phyloP scores from a whole-genome alignment of 2,888 invertebrate species.

The Horisme vitalbata region DNA sequence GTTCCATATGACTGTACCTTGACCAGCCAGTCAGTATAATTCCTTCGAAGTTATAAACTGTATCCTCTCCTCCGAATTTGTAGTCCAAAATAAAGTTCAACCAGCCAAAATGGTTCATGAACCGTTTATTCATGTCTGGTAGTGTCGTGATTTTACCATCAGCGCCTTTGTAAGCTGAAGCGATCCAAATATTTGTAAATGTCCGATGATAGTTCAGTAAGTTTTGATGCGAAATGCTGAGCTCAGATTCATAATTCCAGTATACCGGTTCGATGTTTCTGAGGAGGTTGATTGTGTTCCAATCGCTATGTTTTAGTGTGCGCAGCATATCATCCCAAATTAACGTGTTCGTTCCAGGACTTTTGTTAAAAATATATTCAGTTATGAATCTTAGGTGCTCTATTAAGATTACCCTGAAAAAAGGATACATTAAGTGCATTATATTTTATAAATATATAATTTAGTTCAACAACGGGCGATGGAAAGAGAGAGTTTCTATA shows the following conservation, averaged over 20 bases:
- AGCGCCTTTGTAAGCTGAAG: slow-evolving; percentile 93
- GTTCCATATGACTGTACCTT: slow-evolving; percentile 86
- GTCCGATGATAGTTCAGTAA: slow-evolving; percentile 51
- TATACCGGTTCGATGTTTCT: slow-evolving; percentile 85
- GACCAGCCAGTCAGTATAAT: slow-evolving; percentile 89
- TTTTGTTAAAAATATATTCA: slow-evolving; percentile 66
- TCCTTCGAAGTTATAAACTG: slow-evolving; percentile 77
- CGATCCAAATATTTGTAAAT: slow-evolving; percentile 90
- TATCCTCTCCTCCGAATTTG: slow-evolving; percentile 55
- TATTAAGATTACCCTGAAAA: slow-evolving; percentile 82
- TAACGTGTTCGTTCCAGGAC: slow-evolving; percentile 81
- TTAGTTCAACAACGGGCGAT: no score
- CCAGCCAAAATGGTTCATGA: slow-evolving; percentile 89
- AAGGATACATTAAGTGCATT: no score
- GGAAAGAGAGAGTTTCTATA: no score
- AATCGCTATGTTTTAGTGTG: slow-evolving; percentile 70
- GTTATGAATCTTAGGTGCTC: slow-evolving; percentile 84
- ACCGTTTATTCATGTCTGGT: slow-evolving; percentile 84
- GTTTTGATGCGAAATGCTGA: slow-evolving; percentile 46
- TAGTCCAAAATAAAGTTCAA: slow-evolving; percentile 81
- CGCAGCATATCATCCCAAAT: slow-evolving; percentile 94
- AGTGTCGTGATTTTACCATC: slow-evolving; percentile 78
- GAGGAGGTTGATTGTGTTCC: slow-evolving; percentile 68
- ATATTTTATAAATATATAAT: no score
- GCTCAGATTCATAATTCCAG: slow-evolving; percentile 85